These are phyloP conservation scores for Craniophora ligustri DNA, from an alignment of 2,888 invertebrate genomes.

Conservation along the genomic window DNA sequence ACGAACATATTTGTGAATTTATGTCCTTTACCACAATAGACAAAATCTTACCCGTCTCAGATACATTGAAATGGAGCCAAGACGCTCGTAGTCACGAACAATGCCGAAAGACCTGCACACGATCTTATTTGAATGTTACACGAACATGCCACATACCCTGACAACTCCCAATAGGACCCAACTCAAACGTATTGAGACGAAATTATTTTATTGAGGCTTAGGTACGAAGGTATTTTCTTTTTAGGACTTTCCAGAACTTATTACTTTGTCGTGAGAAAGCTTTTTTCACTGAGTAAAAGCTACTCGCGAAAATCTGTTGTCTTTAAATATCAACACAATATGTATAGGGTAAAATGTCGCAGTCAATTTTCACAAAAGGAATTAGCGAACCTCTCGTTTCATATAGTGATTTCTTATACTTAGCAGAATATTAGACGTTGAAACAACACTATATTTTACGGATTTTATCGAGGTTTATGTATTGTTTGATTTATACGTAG, in stretches of 20 bases:
- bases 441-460: too few relatives aligned
- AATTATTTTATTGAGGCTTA: conserved; percentile 28
- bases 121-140: conserved; percentile 40
- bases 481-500: too few relatives aligned
- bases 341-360: too few relatives aligned
- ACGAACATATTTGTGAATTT: conserved; percentile 14
- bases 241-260: neutral
- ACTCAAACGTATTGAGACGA: conserved; percentile 30
- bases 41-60: conserved; percentile 45
- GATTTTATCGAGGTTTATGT: too few relatives aligned
- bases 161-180: conserved; percentile 43
- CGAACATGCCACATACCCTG: conserved; percentile 55
- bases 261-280: neutral
- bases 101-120: conserved; percentile 31
- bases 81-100: conserved; percentile 39
- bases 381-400: too few relatives aligned
- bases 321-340: neutral
- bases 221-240: conserved; percentile 24
- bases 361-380: too few relatives aligned
- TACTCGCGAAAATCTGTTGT: neutral
- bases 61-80: conserved; percentile 44
- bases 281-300: neutral
- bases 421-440: too few relatives aligned
- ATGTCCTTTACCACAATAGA: conserved; percentile 27
- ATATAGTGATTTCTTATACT: too few relatives aligned